Evolutionary conservation across 2,888 invertebrate species (phyloP).

Genomic region (Gordius sp.): DNA sequence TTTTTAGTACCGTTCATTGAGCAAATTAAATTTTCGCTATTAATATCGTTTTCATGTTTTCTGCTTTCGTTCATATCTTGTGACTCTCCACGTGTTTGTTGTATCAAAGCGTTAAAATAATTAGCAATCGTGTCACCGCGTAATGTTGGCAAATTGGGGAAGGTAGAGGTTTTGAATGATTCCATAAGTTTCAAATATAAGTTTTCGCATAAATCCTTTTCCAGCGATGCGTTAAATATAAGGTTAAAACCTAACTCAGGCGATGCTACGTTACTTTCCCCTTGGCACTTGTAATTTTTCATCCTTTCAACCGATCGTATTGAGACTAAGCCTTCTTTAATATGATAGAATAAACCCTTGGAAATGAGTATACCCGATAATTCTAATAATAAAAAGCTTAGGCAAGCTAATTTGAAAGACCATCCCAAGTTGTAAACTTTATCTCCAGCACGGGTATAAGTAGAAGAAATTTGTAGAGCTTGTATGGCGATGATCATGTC

Average conservation of each 20-base stretch:
- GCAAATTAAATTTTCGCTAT: no score
- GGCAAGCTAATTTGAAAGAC: background rate
- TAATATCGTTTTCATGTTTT: no score
- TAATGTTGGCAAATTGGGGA: no score
- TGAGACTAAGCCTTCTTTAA: background rate
- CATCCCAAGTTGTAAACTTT: background rate
- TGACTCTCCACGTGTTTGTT: no score
- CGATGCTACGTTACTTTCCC: background rate
- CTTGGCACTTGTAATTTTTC: background rate
- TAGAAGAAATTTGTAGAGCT: no score
- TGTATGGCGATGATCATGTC: no score
- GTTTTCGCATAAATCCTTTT: slow-evolving; percentile 1
- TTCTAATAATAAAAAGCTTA: background rate
- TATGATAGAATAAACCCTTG: background rate
- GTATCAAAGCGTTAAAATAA: no score
- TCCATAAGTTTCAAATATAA: background rate
- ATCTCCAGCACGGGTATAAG: no score
- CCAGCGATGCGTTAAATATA: background rate
- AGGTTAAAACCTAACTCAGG: no score
- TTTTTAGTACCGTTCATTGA: no score
- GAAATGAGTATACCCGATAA: background rate
- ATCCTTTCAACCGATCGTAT: background rate
- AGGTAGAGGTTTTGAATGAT: background rate
- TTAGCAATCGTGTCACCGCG: no score
- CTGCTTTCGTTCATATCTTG: no score